These are phyloP conservation scores for Poecilia picta DNA, from an alignment of 2,797 vertebrate genomes.

Conservation along the genomic window DNA sequence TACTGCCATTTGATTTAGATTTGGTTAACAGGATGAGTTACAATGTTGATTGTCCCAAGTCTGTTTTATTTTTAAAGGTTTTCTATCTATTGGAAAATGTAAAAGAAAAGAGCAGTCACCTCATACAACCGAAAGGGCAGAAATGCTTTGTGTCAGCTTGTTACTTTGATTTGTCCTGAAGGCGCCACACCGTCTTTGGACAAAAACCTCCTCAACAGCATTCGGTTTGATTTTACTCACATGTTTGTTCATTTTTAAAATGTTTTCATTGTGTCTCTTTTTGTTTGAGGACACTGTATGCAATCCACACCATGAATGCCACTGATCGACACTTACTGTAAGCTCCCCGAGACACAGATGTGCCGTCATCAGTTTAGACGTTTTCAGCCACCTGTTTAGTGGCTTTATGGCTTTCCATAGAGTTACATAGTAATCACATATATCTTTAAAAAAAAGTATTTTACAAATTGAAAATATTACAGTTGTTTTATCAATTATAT, in stretches of 20 bases:
- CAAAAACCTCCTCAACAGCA: conserved; percentile 33
- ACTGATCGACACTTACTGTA: conserved; percentile 79
- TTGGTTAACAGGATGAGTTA: conserved; percentile 65
- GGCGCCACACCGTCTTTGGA: conserved; percentile 37
- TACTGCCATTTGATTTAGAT: conserved; percentile 78
- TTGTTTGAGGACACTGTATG: conserved; percentile 78
- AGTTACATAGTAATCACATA: conserved; percentile 64
- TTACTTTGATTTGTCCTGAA: conserved; percentile 48
- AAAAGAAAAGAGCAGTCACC: conserved; percentile 23
- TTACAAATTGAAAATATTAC: conserved; percentile 57
- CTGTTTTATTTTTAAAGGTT: conserved; percentile 69
- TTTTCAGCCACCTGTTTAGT: conserved; percentile 59
- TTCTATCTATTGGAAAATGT: conserved; percentile 39
- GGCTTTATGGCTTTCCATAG: conserved; percentile 68
- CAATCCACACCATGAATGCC: conserved; percentile 82
- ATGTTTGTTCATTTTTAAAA: conserved; percentile 61
- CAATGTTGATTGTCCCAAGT: conserved; percentile 76
- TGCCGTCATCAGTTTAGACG: conserved; percentile 66
- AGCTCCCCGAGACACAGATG: conserved; percentile 63
- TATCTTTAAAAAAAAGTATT: conserved; percentile 47
- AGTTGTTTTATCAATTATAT: conserved; percentile 61
- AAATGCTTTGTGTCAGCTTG: conserved; percentile 47
- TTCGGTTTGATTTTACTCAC: conserved; percentile 48
- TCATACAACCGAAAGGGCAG: conserved; percentile 60
- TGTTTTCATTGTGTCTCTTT: conserved; percentile 41